A percentile compares a stretch with the other conserved stretches of the same genome.
Conservation (phyloP, 1,140 invertebrate genomes). For the Atta texana region DNA sequence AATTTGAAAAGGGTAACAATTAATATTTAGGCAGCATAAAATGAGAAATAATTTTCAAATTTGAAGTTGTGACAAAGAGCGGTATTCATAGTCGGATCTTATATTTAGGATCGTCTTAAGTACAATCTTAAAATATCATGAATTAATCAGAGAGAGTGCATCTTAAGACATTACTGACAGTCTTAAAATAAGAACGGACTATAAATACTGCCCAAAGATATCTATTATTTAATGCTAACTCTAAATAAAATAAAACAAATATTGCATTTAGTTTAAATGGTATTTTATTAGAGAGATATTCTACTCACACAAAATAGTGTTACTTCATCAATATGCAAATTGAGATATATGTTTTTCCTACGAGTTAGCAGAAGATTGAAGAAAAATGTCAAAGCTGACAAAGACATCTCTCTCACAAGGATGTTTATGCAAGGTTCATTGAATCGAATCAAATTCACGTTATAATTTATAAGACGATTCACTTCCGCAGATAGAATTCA, state of each 20-base stretch:
- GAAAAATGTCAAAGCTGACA: background rate
- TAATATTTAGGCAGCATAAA: background rate
- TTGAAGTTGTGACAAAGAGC: background rate
- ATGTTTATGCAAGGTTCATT: conserved; percentile 35
- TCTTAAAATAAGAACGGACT: too few species aligned
- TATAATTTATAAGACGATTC: conserved; percentile 40
- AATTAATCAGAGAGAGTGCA: too few species aligned
- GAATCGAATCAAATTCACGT: conserved; percentile 27
- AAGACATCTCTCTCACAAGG: background rate
- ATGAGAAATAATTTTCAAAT: background rate
- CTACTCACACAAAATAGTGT: background rate
- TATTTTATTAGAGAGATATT: background rate
- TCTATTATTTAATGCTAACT: background rate
- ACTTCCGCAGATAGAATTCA: conserved; percentile 10
- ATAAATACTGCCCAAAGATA: too few species aligned
- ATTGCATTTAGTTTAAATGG: background rate
- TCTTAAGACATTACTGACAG: too few species aligned
- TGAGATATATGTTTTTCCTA: background rate
- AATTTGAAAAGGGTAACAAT: background rate
- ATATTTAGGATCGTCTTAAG: too few species aligned
- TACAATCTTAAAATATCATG: too few species aligned
- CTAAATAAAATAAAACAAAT: background rate
- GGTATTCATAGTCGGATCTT: too few species aligned
- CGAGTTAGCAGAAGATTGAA: background rate
- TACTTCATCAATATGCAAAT: background rate